phyloP scores from a whole-genome alignment of 2,797 vertebrate genomes.

The Limosa lapponica region DNA sequence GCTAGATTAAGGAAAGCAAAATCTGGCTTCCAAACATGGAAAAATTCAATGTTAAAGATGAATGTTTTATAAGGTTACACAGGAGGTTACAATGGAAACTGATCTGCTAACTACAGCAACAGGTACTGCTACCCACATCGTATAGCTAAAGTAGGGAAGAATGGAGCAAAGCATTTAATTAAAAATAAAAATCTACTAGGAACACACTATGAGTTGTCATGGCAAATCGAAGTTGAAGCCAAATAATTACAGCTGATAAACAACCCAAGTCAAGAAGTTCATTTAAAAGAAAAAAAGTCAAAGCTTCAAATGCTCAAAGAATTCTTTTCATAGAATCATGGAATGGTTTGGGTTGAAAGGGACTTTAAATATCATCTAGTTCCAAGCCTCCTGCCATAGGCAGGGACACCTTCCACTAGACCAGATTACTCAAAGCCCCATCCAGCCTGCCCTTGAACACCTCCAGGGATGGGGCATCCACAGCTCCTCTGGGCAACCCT shows the following conservation, averaged over 20 bases:
- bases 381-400: not conserved
- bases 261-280: not conserved
- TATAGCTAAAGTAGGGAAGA: not conserved
- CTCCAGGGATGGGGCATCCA: not conserved
- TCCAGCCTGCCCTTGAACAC: not conserved
- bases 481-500: not conserved
- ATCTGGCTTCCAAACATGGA: not conserved
- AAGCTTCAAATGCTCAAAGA: not conserved
- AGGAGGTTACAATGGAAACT: constrained; percentile 14
- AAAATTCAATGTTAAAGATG: not conserved
- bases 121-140: not conserved
- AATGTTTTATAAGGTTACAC: not conserved
- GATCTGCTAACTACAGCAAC: not conserved
- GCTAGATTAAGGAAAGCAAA: not conserved
- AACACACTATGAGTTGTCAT: not conserved
- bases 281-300: not conserved
- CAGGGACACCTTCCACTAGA: not conserved
- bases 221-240: not conserved
- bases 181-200: not conserved
- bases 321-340: not conserved
- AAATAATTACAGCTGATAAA: not conserved
- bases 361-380: not conserved
- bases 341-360: not conserved
- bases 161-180: not conserved
- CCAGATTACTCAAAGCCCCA: not conserved